Evolutionary conservation across 2,888 invertebrate genomes (phyloP).

Genomic region (Omphaloscelis lunosa): DNA sequence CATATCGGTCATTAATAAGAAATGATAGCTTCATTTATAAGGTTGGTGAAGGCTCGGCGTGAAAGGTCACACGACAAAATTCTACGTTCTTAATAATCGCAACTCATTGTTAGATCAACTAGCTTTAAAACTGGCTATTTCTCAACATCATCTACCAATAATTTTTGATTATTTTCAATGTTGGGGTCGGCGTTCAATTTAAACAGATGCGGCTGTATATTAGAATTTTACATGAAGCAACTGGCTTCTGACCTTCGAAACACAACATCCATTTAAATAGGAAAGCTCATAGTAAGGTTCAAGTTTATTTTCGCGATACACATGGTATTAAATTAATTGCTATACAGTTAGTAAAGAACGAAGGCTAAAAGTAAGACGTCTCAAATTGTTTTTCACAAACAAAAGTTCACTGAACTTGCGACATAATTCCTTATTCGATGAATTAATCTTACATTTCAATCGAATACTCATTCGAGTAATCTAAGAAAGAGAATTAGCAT

Average conservation of each 20-base stretch:
- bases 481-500: conserved; percentile 55
- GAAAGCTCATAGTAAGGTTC: not conserved
- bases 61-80: not conserved
- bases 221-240: conserved; percentile 4
- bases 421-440: conserved; percentile 22
- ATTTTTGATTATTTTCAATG: not conserved
- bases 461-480: conserved; percentile 37
- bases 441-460: conserved; percentile 55
- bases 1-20: conserved; percentile 36
- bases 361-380: not conserved
- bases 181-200: not conserved
- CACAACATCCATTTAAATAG: conserved; percentile 16
- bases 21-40: conserved; percentile 41
- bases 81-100: not conserved
- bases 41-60: not conserved
- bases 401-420: conserved; percentile 37
- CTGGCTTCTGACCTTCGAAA: not conserved
- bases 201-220: conserved; percentile 5
- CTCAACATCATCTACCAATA: not conserved
- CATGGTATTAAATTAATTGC: not conserved
- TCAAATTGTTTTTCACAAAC: not conserved
- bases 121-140: not conserved
- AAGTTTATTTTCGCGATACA: not conserved
- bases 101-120: not conserved
- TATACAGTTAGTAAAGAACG: not conserved